These are phyloP conservation scores for Montipora cactus DNA, from an alignment of 64 coral and sea anemone species.

Conservation along the genomic window DNA sequence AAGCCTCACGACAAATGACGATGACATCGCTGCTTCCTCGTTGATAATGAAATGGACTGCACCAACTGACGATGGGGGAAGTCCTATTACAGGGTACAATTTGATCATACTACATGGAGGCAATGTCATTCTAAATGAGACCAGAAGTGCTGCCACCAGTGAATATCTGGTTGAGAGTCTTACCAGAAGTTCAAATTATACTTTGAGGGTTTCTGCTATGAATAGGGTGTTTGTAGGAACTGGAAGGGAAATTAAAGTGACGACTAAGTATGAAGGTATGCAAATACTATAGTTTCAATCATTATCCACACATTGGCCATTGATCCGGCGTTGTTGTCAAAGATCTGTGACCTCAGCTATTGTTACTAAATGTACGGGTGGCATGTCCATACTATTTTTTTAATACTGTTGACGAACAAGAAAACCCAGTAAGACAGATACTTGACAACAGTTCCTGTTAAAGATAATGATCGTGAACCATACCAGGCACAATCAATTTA, in stretches of 20 bases:
- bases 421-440: too few species aligned
- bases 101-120: background rate
- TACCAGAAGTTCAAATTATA: background rate
- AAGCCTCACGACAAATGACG: too few species aligned
- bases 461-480: too few species aligned
- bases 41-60: background rate
- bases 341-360: too few species aligned
- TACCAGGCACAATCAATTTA: too few species aligned
- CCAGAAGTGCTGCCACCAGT: background rate
- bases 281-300: background rate
- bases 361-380: too few species aligned
- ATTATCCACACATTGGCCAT: too few species aligned
- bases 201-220: background rate
- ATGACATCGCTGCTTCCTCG: background rate
- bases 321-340: too few species aligned
- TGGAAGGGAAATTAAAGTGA: background rate
- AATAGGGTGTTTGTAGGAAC: background rate
- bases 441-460: too few species aligned
- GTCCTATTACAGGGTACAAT: conserved; percentile 2
- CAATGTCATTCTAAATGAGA: background rate
- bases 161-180: background rate
- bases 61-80: background rate
- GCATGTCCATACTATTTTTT: too few species aligned
- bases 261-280: conserved; percentile 6
- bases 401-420: too few species aligned